phyloP scores from a whole-genome alignment of 2,888 invertebrate genomes.

The Limenitis camilla region DNA sequence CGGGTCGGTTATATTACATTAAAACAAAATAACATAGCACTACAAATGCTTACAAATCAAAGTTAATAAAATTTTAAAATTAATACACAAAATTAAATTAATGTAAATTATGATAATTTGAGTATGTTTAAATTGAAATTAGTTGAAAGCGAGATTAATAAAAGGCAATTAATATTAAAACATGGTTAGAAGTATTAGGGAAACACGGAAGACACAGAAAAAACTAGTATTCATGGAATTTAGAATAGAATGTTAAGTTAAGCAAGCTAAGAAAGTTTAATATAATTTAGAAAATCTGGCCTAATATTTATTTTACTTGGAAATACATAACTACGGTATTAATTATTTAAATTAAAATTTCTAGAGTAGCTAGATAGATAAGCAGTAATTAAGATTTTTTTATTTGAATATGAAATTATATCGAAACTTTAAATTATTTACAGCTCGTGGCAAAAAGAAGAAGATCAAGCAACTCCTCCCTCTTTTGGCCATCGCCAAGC shows the following conservation, averaged over 20 bases:
- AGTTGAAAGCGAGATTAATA: too few relatives aligned
- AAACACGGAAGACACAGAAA: slow-evolving; percentile 3
- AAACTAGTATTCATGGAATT: slow-evolving; percentile 18
- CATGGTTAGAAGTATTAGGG: background rate
- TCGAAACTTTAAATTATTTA: slow-evolving; percentile 23
- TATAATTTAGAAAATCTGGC: too few relatives aligned
- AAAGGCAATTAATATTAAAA: too few relatives aligned
- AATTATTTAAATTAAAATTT: background rate
- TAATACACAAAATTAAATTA: too few relatives aligned
- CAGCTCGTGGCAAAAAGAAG: slow-evolving; percentile 88
- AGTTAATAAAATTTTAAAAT: too few relatives aligned
- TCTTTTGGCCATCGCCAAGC: slow-evolving; percentile 82
- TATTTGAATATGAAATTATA: background rate
- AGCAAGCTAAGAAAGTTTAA: slow-evolving; percentile 10
- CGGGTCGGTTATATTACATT: too few relatives aligned
- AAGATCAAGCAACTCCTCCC: slow-evolving; percentile 84
- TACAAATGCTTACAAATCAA: too few relatives aligned
- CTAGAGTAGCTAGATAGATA: too few relatives aligned
- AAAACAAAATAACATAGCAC: too few relatives aligned
- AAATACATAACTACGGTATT: too few relatives aligned
- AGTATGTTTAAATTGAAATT: background rate
- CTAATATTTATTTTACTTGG: too few relatives aligned
- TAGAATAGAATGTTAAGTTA: slow-evolving; percentile 16
- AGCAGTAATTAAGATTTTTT: background rate
- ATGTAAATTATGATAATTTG: background rate